Evolutionary conservation across 2,888 invertebrate species (phyloP), one percentile per base, ranked within the genome.

Genomic region (Mayetiola destructor): DNA sequence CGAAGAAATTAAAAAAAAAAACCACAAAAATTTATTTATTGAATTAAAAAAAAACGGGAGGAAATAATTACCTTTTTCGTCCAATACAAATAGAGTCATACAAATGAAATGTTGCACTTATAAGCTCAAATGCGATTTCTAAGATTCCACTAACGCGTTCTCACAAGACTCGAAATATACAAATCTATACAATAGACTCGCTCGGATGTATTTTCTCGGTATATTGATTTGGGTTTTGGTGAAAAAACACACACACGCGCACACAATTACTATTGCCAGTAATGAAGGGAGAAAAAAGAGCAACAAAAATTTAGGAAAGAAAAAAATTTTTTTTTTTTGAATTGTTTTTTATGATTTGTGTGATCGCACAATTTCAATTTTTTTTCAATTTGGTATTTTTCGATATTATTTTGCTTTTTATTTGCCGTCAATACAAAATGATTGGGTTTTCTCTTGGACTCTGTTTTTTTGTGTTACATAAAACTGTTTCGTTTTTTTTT

Each of bases 11-110:
- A n/a, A n/a, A n/a, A n/a, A n/a, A n/a, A n/a, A n/a, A n/a, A n/a
- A n/a, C n/a, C n/a, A 12, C 32, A 32, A 5, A 36, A n/a, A 36
- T 36, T 10, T 18, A 16, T 39, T 39, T 39, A 18, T 39, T 42
- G 21, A 23, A 14, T 2, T 10, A 27, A 48, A 48, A 23, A 21
- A 8, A 23, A 23, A 48, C 21, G 14, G 29, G 16, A 55, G 9
- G n/a, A 36, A 55, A 35, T 35, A 56, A 48, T 56, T 56, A 56
- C 56, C 56, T 48, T 42, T 56, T 32, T 56, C 56, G 56, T 56
- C 42, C 23, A 48, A 42, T 35, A 48, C 30, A 56, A 48, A 48
- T 35, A 48, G 42, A 56, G 42, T 42, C 56, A 56, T 56, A 56
- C 56, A 56, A 55, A 23, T 55, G 35, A 55, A 36, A 48, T 48